Base-by-base conservation (phyloP, 2,113 vertebrate genomes). In the Alligator sinensis region DNA sequence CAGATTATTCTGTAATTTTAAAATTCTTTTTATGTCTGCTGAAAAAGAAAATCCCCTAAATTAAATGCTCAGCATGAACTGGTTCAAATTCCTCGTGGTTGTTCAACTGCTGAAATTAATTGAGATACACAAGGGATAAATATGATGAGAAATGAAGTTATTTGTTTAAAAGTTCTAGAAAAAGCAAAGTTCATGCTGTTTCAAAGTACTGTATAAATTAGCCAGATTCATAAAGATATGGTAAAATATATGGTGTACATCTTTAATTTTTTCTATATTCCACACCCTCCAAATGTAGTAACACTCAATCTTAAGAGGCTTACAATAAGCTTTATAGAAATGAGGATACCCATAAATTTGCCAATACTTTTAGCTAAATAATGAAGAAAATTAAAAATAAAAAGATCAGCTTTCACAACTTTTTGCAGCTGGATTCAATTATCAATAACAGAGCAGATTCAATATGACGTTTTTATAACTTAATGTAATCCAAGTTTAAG, bases 351-450 rank as follows among this genome's bases (percentile, higher is more conserved):
- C 54, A 72, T 1, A 72, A 77, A 75, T 68, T 28, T 1, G 1
- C 4, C 78, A 84, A 2, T 68, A 78, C 59, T 90, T 88, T 74
- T 47, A 47, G 90, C 68, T 3, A 58, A 30, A 14, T 28, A 78
- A 14, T 9, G 9, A 68, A 72, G 86, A 62, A 17, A 17, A 5
- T 7, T 8, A 6, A 22, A 61, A 55, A 64, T 83, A 7, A 13
- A 57, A 38, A 38, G 18, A 88, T 6, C 3, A 72, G n/a, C 85
- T 79, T 91, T 80, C 66, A 84, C 28, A 47, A 54, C 5, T n/a
- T 77, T 61, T 30, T 91, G 77, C 77, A 96, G 84, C 75, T 95
- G 90, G 28, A 81, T 89, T 90, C 66, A 75, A 74, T 94, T 88
- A 34, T 75, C 28, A 74, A 13, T 58, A 25, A 54, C 28, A 75